phyloP scores from a whole-genome alignment of 2,113 vertebrate genomes.

The Nanorana parkeri region DNA sequence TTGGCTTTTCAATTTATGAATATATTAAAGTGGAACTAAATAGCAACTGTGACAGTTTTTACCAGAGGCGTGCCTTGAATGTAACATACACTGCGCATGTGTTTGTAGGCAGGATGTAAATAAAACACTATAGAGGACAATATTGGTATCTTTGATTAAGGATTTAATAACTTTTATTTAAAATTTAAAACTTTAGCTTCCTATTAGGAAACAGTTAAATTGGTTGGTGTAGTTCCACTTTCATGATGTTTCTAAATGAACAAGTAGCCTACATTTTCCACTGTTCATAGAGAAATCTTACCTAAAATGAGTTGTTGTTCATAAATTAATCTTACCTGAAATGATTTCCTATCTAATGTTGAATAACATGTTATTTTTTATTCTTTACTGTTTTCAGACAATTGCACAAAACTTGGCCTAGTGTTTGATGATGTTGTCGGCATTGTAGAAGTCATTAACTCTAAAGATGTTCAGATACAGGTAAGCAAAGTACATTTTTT shows the following conservation, averaged over 20 bases:
- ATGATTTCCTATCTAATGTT: background rate
- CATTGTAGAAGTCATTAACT: conserved; percentile 97
- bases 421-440: conserved; percentile 96
- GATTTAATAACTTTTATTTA: too few relatives aligned
- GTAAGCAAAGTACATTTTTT: conserved; percentile 70
- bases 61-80: too few relatives aligned
- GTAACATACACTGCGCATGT: too few relatives aligned
- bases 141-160: too few relatives aligned
- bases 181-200: background rate
- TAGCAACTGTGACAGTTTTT: too few relatives aligned
- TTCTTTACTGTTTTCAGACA: conserved; percentile 75
- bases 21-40: too few relatives aligned
- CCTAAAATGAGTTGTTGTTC: background rate
- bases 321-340: background rate
- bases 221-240: too few relatives aligned
- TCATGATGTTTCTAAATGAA: background rate
- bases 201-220: background rate
- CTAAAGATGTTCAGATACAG: conserved; percentile 90
- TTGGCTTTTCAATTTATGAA: too few relatives aligned
- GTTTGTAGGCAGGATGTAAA: too few relatives aligned
- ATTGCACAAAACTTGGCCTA: conserved; percentile 94
- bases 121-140: too few relatives aligned
- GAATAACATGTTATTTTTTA: background rate
- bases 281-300: background rate
- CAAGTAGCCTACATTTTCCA: background rate